Evolutionary conservation across 2,797 vertebrate species (phyloP).

Genomic region (Ispidina lecontei): DNA sequence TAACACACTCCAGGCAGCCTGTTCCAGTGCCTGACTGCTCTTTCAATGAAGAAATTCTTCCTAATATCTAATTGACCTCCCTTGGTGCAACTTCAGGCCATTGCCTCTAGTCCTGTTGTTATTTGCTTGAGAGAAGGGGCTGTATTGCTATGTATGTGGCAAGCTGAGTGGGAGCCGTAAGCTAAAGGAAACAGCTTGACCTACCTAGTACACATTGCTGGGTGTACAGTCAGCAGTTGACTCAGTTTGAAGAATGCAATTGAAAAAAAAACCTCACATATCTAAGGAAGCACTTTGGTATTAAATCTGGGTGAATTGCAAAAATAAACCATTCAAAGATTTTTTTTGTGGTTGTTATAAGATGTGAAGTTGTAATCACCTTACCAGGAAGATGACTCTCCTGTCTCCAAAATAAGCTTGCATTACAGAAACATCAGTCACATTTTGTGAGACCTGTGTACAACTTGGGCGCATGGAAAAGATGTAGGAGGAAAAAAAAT

Average conservation of each 20-base stretch:
- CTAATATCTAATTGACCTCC: too few relatives aligned
- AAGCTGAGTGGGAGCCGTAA: not conserved
- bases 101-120: too few relatives aligned
- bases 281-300: not conserved
- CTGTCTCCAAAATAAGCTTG: not conserved
- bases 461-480: not conserved
- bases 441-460: not conserved
- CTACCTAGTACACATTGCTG: not conserved
- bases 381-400: not conserved
- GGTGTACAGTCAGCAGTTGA: not conserved
- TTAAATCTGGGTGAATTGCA: not conserved
- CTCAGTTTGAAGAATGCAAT: not conserved
- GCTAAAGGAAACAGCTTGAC: not conserved
- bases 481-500: too few relatives aligned
- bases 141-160: not conserved
- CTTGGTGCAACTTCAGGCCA: too few relatives aligned
- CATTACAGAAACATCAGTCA: not conserved
- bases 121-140: too few relatives aligned
- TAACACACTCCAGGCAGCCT: too few relatives aligned
- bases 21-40: too few relatives aligned
- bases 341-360: not conserved
- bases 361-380: not conserved
- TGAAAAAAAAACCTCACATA: not conserved
- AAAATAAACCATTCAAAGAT: not conserved
- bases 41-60: too few relatives aligned